These are phyloP conservation scores for Gallinago undulata DNA, from an alignment of 2,113 vertebrate genomes.

Conservation along the genomic window DNA sequence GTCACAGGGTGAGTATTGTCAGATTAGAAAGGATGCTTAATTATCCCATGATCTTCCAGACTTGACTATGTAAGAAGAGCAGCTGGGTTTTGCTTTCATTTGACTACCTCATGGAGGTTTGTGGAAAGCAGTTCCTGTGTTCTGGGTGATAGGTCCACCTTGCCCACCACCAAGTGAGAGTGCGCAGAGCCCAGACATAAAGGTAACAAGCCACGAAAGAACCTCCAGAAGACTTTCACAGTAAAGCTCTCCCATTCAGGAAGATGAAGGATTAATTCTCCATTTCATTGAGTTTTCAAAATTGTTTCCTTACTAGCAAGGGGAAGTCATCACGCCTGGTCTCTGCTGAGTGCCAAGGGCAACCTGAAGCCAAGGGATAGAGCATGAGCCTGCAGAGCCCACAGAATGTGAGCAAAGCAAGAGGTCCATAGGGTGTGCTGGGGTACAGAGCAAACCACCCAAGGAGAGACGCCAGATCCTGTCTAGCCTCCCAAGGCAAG, in stretches of 20 bases:
- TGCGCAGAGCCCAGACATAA: neutral
- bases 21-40: neutral
- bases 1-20: neutral
- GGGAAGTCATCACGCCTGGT: neutral
- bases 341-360: neutral
- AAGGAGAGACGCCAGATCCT: neutral
- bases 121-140: neutral
- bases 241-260: neutral
- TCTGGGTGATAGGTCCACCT: neutral
- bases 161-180: too few species aligned
- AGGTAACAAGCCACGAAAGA: neutral
- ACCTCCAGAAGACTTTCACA: neutral
- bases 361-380: neutral
- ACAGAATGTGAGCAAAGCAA: neutral
- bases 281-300: neutral
- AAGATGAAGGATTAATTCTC: neutral
- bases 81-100: neutral
- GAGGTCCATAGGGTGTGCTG: neutral
- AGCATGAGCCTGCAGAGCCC: neutral
- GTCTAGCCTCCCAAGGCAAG: accelerated
- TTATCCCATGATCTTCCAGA: neutral
- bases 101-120: neutral
- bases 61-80: neutral
- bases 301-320: neutral
- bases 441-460: neutral